Base-by-base conservation (phyloP, 2,113 vertebrate genomes). In the Eira barbara region DNA sequence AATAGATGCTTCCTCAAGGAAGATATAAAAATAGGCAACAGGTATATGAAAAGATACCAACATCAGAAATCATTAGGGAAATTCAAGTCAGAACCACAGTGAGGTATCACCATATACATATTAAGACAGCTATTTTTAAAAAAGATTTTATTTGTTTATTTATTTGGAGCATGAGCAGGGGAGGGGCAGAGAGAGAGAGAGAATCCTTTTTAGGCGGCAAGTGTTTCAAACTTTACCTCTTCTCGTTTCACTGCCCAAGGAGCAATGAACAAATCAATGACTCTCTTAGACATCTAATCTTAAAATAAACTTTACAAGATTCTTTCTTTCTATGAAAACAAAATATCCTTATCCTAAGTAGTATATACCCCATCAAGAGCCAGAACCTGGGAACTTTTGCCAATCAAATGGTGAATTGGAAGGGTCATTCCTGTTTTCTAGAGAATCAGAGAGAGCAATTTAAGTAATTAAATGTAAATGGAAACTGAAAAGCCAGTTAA, bases 401-500 rank as follows among this genome's bases (percentile, higher is more conserved):
- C 65, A 63, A 14, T 76, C 20, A 23, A 34, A 49, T 59, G 42
- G 49, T 82, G 67, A 84, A 57, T 9, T n/a, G 42, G 49, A 85
- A 83, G 55, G 27, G n/a, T 67, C 23, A 15, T n/a, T 61, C 59
- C 34, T 52, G 27, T 57, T 92, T 89, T 95, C 36, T 69, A 71
- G 57, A 73, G 34, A 97, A 31, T 49, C 42, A 78, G 4, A 23
- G 27, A 69, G 80, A 52, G 49, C 9, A 82, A 49, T 71, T 76
- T 95, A 76, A 85, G 55, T 17, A 97, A 85, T 76, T 84, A 61
- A 86, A 42, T 71, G 67, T 52, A 91, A 92, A 52, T 65, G 25
- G 49, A 91, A 97, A 83, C 27, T 91, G 34, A 9, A 76, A 89
- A 95, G 15, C 49, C 78, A 93, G 71, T 85, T 69, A 52, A 85